Evolutionary conservation across 2,888 invertebrate genomes (phyloP).

Genomic region (Drosophila trichaetosa): DNA sequence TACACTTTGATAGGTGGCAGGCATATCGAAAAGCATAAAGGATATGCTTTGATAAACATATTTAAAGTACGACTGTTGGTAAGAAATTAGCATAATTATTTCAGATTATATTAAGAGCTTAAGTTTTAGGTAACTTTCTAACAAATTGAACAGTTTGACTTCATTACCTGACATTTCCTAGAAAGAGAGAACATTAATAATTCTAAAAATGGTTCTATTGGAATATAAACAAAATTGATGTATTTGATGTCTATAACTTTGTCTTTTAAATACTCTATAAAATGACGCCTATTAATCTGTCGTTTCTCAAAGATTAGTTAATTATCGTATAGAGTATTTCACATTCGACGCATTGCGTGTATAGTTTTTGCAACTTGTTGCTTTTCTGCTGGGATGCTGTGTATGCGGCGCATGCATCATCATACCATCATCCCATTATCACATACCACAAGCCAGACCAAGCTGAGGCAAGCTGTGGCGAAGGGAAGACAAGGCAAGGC

Average conservation of each 20-base stretch:
- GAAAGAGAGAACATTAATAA: background rate
- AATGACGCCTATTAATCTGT: background rate
- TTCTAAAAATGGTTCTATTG: background rate
- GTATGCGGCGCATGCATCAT: constrained; percentile 82
- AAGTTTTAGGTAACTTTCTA: background rate
- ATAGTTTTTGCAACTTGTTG: constrained; percentile 25
- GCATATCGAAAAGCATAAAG: constrained; percentile 13
- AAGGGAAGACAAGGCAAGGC: constrained; percentile 29
- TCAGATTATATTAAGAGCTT: background rate
- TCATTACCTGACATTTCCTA: too few species aligned
- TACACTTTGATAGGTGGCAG: constrained; percentile 45
- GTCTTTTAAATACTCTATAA: background rate
- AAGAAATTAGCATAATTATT: background rate
- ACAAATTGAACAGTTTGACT: background rate
- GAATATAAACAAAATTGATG: background rate
- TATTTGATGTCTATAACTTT: background rate
- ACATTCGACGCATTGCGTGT: constrained; percentile 6
- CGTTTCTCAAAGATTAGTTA: background rate
- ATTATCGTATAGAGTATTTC: constrained; percentile 26
- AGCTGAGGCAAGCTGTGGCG: constrained; percentile 15
- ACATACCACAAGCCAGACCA: constrained; percentile 72
- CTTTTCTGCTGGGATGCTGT: constrained; percentile 66
- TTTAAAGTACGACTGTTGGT: background rate
- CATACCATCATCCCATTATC: constrained; percentile 82
- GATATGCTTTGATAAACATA: background rate